Conservation (phyloP, 2,888 invertebrate genomes). For the Conus canariensis region DNA sequence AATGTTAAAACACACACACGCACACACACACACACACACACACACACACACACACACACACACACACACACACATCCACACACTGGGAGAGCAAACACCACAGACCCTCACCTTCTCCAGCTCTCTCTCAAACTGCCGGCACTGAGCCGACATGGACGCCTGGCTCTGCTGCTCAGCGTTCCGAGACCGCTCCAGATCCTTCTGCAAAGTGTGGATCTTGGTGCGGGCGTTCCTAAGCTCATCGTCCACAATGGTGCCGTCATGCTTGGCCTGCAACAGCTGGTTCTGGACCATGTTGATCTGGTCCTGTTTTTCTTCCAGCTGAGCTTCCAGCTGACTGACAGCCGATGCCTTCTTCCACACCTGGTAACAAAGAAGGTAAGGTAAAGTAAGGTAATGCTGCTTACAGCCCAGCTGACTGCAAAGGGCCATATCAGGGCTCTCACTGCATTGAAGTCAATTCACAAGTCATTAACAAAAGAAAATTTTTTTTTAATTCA, state of each 20-base stretch:
- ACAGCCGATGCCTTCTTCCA: constrained; percentile 66
- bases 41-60: too few species aligned
- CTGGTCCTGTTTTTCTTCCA: constrained; percentile 67
- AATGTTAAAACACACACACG: not conserved
- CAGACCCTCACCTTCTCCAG: constrained; percentile 66
- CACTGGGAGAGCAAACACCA: not conserved
- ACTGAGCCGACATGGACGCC: constrained; percentile 66
- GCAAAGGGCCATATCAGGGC: too few species aligned
- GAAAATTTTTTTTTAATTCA: too few species aligned
- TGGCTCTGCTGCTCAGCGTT: constrained; percentile 56
- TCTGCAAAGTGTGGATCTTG: constrained; percentile 57
- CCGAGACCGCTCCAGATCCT: constrained; percentile 59
- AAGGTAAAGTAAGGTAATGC: too few species aligned
- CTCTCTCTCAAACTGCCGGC: constrained; percentile 68
- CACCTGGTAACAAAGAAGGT: constrained; percentile 53
- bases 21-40: too few species aligned
- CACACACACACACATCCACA: not conserved
- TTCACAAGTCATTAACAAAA: too few species aligned
- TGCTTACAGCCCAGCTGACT: too few species aligned
- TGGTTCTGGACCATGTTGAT: constrained; percentile 56
- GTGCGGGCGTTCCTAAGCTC: constrained; percentile 56
- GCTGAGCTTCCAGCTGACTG: constrained; percentile 62
- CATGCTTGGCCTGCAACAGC: constrained; percentile 65
- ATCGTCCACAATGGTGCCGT: constrained; percentile 59
- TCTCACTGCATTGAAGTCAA: too few species aligned